Evolutionary conservation across 2,888 invertebrate species (phyloP), one percentile per base, ranked within the genome.

Genomic region (Axea sp.): DNA sequence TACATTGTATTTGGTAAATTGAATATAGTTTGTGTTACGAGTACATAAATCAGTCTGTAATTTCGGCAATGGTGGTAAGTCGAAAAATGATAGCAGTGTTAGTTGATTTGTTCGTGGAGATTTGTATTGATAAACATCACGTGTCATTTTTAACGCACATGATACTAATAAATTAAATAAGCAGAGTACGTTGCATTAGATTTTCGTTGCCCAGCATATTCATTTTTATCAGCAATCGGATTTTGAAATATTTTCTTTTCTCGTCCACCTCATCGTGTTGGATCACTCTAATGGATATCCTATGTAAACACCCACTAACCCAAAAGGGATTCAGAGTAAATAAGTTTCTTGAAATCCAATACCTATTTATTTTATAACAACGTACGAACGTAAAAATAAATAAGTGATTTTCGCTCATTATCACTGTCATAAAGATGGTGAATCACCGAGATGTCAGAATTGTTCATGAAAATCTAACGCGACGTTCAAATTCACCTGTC

Each of bases 401-500:
- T 28, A 53, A 26, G 7, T 14, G 22, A 35, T 51, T 51, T 17
- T 19, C 11, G 37, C 14, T 41, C 41, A 14, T 53, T 28, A 37
- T 28, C 30, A 15, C 24, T 2, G 33, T 6, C 4, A 35, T 51
- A 35, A 31, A 47, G 35, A 12, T 39, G 1, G 5, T 2, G 22
- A 33, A 33, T 19, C 19, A 19, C 2, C 19, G 4, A 19, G 11
- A 14, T 26, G 1, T 1, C 9, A 9, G 30, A 6, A 28, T 28
- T 2, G 14, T 45, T 8, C 45, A 8, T 33, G 5, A 51, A 51
- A 37, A 14, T 35, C 14, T 35, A 26, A 14, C 4, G 17, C 3
- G 35, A 35, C 9, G 12, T 19, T n/a, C 3, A 3, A 37, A 60
- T 60, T 37, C 60, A 80, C 79, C 80, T 80, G 79, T 77, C 76